Evolutionary conservation across 2,113 vertebrate species (phyloP), one percentile per base, ranked within the genome.

Genomic region (Cephalopterus ornatus): DNA sequence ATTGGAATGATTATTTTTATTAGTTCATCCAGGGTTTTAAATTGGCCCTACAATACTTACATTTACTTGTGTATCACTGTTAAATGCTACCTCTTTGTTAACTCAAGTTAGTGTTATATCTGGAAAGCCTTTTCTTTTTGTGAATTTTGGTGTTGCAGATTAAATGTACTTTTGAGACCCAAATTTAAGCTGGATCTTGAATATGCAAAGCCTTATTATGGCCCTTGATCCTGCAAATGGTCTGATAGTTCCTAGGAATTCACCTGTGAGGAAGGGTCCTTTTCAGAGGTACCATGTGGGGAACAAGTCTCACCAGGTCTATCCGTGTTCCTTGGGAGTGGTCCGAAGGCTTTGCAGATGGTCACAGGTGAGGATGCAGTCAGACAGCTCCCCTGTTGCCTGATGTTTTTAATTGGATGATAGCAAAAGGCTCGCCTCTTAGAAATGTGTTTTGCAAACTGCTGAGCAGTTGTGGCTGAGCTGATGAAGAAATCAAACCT

Each of bases 241-340:
- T 44, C 28, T 49, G 50, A 49, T 1, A 0, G 12, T 26, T 26
- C 14, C 30, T 37, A 52, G 42, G 26, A 67, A 21, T 63, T 42
- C 9, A 47, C 8, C 11, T 13, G 3, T 32, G 18, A 63, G 30
- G 23, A 27, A 0, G 0, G 8, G 11, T 35, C 16, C 35, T 33
- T 85, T 66, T 58, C 30, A 18, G 24, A 20, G 39, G 28, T 53
- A 14, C 50, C 0, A 0, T 8, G 52, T 12, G 65, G 46, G 47
- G 41, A 84, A 21, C 21, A 35, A 70, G 44, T 19, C 26, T 59
- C 11, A 4, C 44, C 27, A 17, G 14, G 35, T 70, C 32, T 52
- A 1, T 35, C n/a, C 6, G 1, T 6, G 32, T n/a, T 76, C 47
- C 42, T 58, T 35, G 59, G 53, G 37, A 58, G 47, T 0, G 32